Conservation (phyloP, 2,113 vertebrate genomes). For the Notechis scutatus region DNA sequence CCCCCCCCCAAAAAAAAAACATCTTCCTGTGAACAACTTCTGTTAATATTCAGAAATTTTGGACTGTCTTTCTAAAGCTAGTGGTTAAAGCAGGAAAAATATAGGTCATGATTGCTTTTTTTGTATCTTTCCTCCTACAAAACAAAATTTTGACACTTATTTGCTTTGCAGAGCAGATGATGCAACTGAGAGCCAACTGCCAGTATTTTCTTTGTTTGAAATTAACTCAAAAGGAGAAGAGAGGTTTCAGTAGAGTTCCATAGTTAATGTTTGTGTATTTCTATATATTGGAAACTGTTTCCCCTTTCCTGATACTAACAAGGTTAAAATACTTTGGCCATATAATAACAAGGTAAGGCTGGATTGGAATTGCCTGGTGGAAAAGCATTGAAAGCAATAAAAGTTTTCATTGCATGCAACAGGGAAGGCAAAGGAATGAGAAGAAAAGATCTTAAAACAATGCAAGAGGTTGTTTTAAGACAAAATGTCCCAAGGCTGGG, state of each 20-base stretch:
- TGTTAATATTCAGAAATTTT: neutral
- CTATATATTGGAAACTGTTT: neutral
- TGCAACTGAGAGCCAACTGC: neutral
- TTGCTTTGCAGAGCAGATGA: neutral
- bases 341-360: neutral
- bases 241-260: neutral
- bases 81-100: neutral
- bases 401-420: neutral
- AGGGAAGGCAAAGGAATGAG: neutral
- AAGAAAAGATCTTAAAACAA: neutral
- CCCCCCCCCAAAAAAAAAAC: too few relatives aligned
- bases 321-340: neutral
- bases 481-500: neutral
- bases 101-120: neutral
- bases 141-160: neutral
- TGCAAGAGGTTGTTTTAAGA: neutral
- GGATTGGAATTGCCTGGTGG: neutral
- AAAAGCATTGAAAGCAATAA: neutral
- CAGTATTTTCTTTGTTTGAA: neutral
- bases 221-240: neutral
- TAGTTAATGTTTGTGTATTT: neutral
- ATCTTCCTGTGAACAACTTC: neutral
- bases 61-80: neutral
- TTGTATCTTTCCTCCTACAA: neutral
- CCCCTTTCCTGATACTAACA: neutral